Percentiles rank a stretch among this genome's conserved stretches.
These are phyloP conservation scores for Dryomyza anilis DNA, from an alignment of 2,888 invertebrate species.

Conservation along the genomic window DNA sequence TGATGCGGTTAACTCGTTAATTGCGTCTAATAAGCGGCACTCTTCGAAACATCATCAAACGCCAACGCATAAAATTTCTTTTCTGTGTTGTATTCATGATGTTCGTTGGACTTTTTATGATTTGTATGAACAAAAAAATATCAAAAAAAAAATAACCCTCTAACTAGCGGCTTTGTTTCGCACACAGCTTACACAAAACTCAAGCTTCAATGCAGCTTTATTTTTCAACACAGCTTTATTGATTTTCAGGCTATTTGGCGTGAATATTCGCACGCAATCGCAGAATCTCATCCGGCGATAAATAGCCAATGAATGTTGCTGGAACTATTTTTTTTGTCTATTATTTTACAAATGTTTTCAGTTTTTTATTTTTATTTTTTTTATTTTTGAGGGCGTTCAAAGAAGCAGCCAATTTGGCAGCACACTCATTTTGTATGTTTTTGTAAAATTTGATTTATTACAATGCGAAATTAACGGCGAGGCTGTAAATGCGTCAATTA, in stretches of 20 bases:
- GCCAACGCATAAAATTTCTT: neutral
- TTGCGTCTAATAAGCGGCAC: slow-evolving; percentile 53
- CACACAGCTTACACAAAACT: no score
- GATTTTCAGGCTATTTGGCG: slow-evolving; percentile 26
- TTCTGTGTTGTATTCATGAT: neutral
- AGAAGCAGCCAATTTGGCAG: no score
- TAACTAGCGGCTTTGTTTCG: no score
- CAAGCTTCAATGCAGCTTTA: neutral
- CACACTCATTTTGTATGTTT: no score
- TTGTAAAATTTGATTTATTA: slow-evolving; percentile 6
- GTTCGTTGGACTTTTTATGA: no score
- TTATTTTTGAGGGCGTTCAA: no score
- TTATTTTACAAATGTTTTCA: no score
- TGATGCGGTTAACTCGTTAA: no score
- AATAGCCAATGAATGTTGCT: slow-evolving; percentile 45
- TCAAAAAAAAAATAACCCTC: no score
- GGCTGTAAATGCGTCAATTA: neutral
- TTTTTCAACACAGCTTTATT: slow-evolving; percentile 4
- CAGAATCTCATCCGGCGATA: slow-evolving; percentile 50
- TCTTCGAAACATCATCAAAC: neutral
- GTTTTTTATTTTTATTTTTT: no score
- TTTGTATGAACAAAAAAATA: no score
- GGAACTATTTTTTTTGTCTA: neutral
- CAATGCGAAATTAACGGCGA: slow-evolving; percentile 10
- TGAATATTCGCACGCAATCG: slow-evolving; percentile 28